A percentile compares a stretch with the other conserved stretches of the same genome.
Evolutionary conservation across 2,888 invertebrate species (phyloP).

Genomic region (Caenorhabditis parvicauda): DNA sequence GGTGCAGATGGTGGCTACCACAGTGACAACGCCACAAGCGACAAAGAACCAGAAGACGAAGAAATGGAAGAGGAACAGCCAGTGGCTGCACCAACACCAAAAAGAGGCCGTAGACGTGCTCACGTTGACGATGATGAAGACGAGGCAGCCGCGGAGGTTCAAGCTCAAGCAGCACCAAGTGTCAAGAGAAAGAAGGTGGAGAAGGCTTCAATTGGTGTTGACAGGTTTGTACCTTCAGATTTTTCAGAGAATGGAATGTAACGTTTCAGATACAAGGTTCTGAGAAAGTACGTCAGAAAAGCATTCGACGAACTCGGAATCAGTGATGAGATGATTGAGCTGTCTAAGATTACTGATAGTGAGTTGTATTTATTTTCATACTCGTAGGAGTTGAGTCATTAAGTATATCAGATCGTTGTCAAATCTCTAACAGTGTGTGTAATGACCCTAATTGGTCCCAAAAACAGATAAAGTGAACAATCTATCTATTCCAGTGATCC

Average conservation of each 20-base stretch:
- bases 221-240: constrained; percentile 26
- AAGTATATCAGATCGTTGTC: not conserved
- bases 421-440: not conserved
- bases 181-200: constrained; percentile 30
- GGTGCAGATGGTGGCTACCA: not conserved
- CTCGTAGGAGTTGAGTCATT: not conserved
- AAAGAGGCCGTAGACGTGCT: constrained; percentile 27
- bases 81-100: constrained; percentile 23
- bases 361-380: constrained; percentile 7
- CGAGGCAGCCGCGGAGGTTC: not conserved
- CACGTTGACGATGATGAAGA: constrained; percentile 7
- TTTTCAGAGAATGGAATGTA: not conserved
- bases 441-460: not conserved
- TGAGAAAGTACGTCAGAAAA: constrained; percentile 49
- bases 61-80: constrained; percentile 11
- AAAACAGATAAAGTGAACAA: not conserved
- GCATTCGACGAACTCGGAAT: constrained; percentile 48
- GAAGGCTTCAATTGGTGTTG: constrained; percentile 50
- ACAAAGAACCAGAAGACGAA: constrained; percentile 16
- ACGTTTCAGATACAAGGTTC: constrained; percentile 40
- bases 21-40: constrained; percentile 12
- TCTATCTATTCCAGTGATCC: constrained; percentile 34
- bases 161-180: constrained; percentile 19
- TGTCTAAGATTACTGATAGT: constrained; percentile 32
- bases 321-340: constrained; percentile 41